A percentile compares a stretch with the other conserved stretches of the same genome.
These are phyloP conservation scores for Mystacornis crossleyi DNA, from an alignment of 2,113 vertebrate genomes.

Conservation along the genomic window DNA sequence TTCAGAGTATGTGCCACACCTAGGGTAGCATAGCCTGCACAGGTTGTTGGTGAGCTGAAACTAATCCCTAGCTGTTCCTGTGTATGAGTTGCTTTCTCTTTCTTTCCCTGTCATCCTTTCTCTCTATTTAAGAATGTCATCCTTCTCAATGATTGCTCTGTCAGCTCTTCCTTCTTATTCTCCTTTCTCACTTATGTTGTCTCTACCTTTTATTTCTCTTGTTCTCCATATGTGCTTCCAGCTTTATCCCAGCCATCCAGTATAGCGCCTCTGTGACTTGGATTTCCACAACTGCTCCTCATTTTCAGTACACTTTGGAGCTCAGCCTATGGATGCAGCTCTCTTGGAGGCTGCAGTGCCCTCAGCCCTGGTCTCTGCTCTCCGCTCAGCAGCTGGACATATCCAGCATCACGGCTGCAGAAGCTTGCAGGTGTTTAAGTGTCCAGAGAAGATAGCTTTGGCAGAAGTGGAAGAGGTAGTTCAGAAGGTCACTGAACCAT, in stretches of 20 bases:
- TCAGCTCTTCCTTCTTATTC: background rate
- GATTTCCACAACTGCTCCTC: background rate
- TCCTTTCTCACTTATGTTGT: background rate
- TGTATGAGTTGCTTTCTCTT: background rate
- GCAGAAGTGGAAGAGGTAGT: background rate
- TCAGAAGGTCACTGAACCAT: background rate
- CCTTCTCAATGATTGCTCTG: background rate
- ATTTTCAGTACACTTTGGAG: background rate
- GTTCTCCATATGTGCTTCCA: background rate
- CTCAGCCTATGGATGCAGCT: background rate
- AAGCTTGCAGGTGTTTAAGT: background rate
- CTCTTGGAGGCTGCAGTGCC: background rate
- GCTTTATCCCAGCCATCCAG: background rate
- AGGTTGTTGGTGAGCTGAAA: background rate
- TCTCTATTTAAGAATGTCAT: background rate
- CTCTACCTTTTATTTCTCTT: background rate
- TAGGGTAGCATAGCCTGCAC: background rate
- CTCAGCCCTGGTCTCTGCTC: background rate
- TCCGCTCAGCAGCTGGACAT: background rate
- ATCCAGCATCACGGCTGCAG: background rate
- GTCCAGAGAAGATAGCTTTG: background rate
- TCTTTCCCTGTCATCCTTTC: background rate
- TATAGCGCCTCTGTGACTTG: background rate
- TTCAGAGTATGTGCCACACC: background rate
- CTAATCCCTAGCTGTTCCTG: background rate